phyloP scores from a whole-genome alignment of 2,888 invertebrate species.

The Lamellibrachia columna region DNA sequence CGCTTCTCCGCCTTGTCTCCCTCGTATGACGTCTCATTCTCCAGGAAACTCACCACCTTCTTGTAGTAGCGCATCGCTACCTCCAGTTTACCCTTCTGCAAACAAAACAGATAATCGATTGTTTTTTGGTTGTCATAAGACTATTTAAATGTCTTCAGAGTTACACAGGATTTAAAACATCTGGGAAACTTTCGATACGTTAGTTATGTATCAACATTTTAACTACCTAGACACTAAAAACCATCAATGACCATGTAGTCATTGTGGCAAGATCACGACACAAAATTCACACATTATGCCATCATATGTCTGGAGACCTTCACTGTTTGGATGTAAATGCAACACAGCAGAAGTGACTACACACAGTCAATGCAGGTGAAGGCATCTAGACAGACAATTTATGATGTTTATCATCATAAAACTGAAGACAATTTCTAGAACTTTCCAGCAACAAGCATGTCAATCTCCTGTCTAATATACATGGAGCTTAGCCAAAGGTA shows the following conservation, averaged over 20 bases:
- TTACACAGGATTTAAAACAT: background rate
- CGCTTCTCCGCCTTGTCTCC: constrained; percentile 67
- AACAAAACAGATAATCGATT: background rate
- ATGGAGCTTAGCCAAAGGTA: background rate
- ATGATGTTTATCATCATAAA: constrained; percentile 19
- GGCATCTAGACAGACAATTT: background rate
- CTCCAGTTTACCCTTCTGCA: constrained; percentile 73
- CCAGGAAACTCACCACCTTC: constrained; percentile 76
- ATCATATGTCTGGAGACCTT: too few species aligned
- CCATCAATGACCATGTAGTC: too few species aligned
- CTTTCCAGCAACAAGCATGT: background rate
- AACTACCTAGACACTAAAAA: too few species aligned
- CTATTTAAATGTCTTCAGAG: background rate
- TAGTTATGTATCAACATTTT: too few species aligned
- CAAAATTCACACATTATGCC: too few species aligned
- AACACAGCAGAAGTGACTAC: too few species aligned
- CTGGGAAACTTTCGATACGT: background rate
- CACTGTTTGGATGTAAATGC: too few species aligned
- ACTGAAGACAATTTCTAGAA: background rate
- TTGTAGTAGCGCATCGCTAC: constrained; percentile 89
- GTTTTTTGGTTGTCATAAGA: background rate
- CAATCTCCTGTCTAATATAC: too few species aligned
- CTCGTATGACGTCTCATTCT: constrained; percentile 68
- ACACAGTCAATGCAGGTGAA: too few species aligned
- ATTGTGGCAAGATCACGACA: too few species aligned